These are phyloP conservation scores for Gymnoscelis rufifasciata DNA, from an alignment of 2,888 invertebrate species.

Conservation along the genomic window DNA sequence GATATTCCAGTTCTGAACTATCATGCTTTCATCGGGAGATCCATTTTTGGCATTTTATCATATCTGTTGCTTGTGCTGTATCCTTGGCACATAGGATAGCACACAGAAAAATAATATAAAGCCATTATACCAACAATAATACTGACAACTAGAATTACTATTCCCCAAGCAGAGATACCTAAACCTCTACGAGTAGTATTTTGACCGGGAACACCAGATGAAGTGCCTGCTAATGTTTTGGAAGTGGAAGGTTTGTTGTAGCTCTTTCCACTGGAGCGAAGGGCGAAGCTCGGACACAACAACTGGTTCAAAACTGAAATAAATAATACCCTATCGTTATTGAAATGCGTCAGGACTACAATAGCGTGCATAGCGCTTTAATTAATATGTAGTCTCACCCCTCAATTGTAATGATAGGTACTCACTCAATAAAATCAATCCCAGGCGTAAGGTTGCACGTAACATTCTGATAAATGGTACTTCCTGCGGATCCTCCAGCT, in stretches of 20 bases:
- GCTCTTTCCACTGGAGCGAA: slow-evolving; percentile 33
- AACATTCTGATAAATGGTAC: slow-evolving; percentile 45
- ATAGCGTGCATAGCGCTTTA: no score
- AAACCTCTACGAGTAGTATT: slow-evolving; percentile 51
- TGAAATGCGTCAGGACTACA: no score
- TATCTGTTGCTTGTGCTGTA: slow-evolving; percentile 68
- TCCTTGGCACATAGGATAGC: slow-evolving; percentile 81
- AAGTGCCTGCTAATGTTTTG: slow-evolving; percentile 43
- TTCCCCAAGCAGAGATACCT: slow-evolving; percentile 83
- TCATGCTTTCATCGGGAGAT: slow-evolving; percentile 61
- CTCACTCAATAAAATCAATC: slow-evolving; percentile 50
- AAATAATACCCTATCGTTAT: no score
- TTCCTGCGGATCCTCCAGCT: slow-evolving; percentile 37
- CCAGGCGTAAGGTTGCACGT: slow-evolving; percentile 45
- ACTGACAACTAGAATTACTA: slow-evolving; percentile 74
- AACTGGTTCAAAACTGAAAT: slow-evolving; percentile 51
- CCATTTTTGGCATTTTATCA: slow-evolving; percentile 64
- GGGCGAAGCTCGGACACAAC: slow-evolving; percentile 39
- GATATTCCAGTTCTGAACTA: slow-evolving; percentile 28
- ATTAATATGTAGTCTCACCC: no score
- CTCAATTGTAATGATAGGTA: neutral
- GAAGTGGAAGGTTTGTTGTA: slow-evolving; percentile 23
- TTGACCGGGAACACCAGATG: slow-evolving; percentile 45
- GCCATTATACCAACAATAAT: slow-evolving; percentile 73
- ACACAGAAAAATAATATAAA: slow-evolving; percentile 82